Base-by-base conservation (phyloP, 2,888 invertebrate genomes). In the Reticulitermes lucifugus region DNA sequence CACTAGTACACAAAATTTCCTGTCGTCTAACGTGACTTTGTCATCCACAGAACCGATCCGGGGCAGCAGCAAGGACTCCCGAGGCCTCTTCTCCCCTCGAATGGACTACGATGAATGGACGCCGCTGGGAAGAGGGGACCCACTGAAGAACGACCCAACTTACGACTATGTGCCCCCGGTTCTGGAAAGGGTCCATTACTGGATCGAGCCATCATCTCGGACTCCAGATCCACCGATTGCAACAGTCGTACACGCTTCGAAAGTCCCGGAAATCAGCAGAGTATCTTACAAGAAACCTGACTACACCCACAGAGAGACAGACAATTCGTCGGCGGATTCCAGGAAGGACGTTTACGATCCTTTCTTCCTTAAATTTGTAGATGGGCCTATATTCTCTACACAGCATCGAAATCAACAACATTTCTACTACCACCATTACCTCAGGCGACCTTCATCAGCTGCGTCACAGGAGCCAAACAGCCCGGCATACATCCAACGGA, bases 71-170 rank as follows among this genome's bases (percentile, higher is more conserved):
- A 84, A 85, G 59, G 83, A 83, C 21, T 77, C 84, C 12, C 79
- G 87, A 0, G 87, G 92, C 18, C 90, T 94, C 86, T 95, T 95
- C 89, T 94, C 95, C 0, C 96, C 96, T 0, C 93, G 96, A 22
- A 94, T 96, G 93, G 96, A 96, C 89, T 96, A 96, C 90, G 96
- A 96, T 88, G 96, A 96, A 90, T 96, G 96, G 96, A 95, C 95
- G 87, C 96, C 96, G 0, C 92, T 96, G 75, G 96, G 96, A 9
- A 94, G 95, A 85, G 96, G 96, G 0, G 96, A 96, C 90, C 96
- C 96, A 0, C 89, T 96, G 79, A 95, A 96, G 88, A 96, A 96
- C 89, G 96, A 96, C 89, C 96, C 96, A 14, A 96, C 96, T 0
- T 96, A 95, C 89, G 96, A 96, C 89, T 96, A 96, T 89, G 96